phyloP scores from a whole-genome alignment of 1,140 invertebrate species.

The Procambarus clarkii region DNA sequence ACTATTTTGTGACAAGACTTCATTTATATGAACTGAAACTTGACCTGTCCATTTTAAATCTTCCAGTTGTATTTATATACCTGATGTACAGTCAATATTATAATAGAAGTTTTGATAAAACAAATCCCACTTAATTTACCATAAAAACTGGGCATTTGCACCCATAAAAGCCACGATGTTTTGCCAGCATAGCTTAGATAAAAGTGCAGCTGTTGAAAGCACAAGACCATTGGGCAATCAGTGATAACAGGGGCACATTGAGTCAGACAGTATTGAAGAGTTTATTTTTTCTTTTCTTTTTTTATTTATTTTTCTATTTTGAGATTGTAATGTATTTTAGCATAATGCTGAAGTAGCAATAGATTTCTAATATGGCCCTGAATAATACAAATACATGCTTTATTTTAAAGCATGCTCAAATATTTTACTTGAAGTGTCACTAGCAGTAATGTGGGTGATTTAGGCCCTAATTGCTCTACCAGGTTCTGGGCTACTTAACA shows the following conservation, averaged over 20 bases:
- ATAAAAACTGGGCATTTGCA: constrained; percentile 26
- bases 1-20: constrained; percentile 56
- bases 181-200: constrained; percentile 4
- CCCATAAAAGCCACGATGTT: constrained; percentile 24
- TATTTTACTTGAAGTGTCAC: constrained; percentile 17
- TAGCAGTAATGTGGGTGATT: constrained; percentile 22
- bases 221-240: constrained; percentile 17
- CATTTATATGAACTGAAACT: constrained; percentile 43
- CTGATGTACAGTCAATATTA: constrained; percentile 41
- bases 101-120: constrained; percentile 21
- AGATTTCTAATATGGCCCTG: constrained; percentile 7
- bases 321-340: constrained; percentile 35
- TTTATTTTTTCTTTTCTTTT: constrained; percentile 29
- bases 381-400: neutral
- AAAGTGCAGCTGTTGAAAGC: constrained; percentile 5
- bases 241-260: constrained; percentile 11
- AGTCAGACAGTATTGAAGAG: neutral
- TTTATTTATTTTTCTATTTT: constrained; percentile 38
- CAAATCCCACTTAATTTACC: constrained; percentile 6
- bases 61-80: constrained; percentile 60
- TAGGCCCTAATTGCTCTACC: constrained; percentile 29
- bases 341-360: constrained; percentile 34
- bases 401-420: constrained; percentile 23
- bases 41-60: constrained; percentile 53
- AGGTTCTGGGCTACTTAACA: constrained; percentile 37